Evolutionary conservation across 2,888 invertebrate genomes (phyloP), one percentile per base, ranked within the genome.

Genomic region (Apamea sordens): DNA sequence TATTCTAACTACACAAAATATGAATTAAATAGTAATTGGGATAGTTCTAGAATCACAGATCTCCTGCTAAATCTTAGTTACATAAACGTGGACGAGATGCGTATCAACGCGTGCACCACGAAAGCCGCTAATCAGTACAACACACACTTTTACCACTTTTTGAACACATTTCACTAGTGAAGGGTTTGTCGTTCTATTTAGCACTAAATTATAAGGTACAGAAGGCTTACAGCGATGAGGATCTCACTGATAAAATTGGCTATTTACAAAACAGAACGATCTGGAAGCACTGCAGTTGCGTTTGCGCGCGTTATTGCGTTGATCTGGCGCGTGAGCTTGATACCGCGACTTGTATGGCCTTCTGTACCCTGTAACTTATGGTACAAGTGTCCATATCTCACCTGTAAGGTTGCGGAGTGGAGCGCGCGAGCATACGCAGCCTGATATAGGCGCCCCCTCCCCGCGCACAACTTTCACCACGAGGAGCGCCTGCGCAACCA

Each of bases 401-500:
- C 96, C 96, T 95, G 95, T 89, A 80, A 88, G 91, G 89, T 89
- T 88, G 94, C 89, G 91, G 93, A 96, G 95, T 96, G 95, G 86
- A 90, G 92, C 95, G 96, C 96, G 96, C 95, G 96, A 93, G 93
- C 92, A 79, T 84, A 78, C 89, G 80, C 86, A 85, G 85, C 76
- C 93, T 95, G 91, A 95, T 96, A 96, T 95, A 96, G 90, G 87
- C 89, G 78, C 91, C 92, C 93, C 93, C 92, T 90, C 92, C 91
- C 90, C 91, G 82, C 92, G 83, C 86, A 84, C 88, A 76, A 94
- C 95, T 95, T 95, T 95, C 95, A 95, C 95, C 92, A 88, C 91
- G 91, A 90, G 89, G 89, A 88, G 91, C 91, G 92, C 92, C 91
- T 93, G 93, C 94, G 94, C 94, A 94, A 94, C 93, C 90, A 90